These are phyloP conservation scores for Mugil cephalus DNA, from an alignment of 2,113 vertebrate species.

Conservation along the genomic window DNA sequence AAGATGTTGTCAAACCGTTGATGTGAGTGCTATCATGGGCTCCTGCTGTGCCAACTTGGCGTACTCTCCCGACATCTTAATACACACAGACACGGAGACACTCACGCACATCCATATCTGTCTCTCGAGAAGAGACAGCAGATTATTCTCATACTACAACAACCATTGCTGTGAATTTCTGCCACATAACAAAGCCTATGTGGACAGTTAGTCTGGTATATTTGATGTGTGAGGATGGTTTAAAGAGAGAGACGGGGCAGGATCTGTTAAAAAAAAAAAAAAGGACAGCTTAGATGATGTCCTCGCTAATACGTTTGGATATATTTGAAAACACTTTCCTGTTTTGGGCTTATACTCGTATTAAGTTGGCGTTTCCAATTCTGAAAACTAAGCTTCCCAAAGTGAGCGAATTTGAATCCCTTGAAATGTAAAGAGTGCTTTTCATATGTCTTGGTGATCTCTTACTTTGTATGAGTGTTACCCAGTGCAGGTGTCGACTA, in stretches of 20 bases:
- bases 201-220: conserved; percentile 9
- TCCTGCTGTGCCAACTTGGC: conserved; percentile 69
- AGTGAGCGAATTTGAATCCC: background rate
- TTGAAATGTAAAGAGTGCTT: background rate
- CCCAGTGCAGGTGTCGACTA: no score
- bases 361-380: conserved; percentile 14
- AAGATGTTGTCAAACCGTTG: conserved; percentile 76
- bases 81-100: conserved; percentile 25
- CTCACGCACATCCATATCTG: conserved; percentile 25
- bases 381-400: background rate
- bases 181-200: conserved; percentile 50
- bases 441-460: background rate
- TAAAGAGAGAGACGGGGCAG: background rate
- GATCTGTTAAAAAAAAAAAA: background rate
- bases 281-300: conserved; percentile 27
- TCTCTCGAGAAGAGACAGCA: conserved; percentile 33
- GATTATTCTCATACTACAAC: conserved; percentile 33
- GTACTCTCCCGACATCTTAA: conserved; percentile 35
- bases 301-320: background rate
- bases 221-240: background rate
- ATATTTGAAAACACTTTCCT: conserved; percentile 10
- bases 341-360: background rate
- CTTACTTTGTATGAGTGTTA: background rate
- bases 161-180: conserved; percentile 52
- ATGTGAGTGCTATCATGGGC: conserved; percentile 52